Base-by-base conservation (phyloP, 2,113 vertebrate species). In the Pungitius pungitius region DNA sequence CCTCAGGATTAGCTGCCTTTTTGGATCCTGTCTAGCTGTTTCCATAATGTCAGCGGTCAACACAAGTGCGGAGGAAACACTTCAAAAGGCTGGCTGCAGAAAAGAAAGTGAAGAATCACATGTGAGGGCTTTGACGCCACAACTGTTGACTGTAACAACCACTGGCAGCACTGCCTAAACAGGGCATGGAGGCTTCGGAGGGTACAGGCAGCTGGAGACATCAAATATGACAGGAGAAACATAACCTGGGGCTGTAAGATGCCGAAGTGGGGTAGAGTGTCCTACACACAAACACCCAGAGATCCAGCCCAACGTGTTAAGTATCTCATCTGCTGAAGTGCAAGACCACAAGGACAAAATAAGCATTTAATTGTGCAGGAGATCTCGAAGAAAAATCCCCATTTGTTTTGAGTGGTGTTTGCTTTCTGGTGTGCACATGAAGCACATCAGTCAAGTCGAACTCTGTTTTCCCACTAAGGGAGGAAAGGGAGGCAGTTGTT, bases 1-100 rank as follows among this genome's bases (percentile, higher is more conserved):
- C 66, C 68, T 75, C 55, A 55, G 79, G 79, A 83, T 51, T 39
- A 7, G n/a, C 57, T 74, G 80, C 73, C 73, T 70, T 77, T 78
- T 14, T 80, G 72, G 55, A 81, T 79, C 58, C 58, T 8, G 10
- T 82, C 68, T 69, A 1, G 0, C 2, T n/a, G 72, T 85, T 80
- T 82, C 52, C 80, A 84, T 83, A 83, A 83, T 84, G 75, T 72
- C 83, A 83, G 67, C 22, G 70, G 83, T 78, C 85, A 78, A 66
- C 61, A 9, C 52, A 77, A 76, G 72, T 49, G 61, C 63, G 69
- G 11, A 64, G 63, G 30, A 51, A 82, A 65, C 52, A 27, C 73
- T 84, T 69, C 81, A 67, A 61, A 43, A 69, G 73, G 52, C 26
- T 47, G 40, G 54, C 56, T 69, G 67, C 77, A 55, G 59, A 66